phyloP scores from a whole-genome alignment of 2,888 invertebrate genomes.

The Hesperia comma region DNA sequence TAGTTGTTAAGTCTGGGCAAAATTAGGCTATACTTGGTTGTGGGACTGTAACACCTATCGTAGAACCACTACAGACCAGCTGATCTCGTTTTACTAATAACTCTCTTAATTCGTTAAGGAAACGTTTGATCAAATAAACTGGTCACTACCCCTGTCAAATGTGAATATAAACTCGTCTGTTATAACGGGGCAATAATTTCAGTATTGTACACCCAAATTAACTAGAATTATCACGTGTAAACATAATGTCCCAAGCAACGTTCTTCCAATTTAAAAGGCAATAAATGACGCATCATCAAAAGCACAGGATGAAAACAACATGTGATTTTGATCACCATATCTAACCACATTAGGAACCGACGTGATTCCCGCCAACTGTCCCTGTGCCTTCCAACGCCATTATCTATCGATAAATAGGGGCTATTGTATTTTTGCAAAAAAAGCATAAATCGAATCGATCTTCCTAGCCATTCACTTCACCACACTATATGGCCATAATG shows the following conservation, averaged over 20 bases:
- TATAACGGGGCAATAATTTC: background rate
- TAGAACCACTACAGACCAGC: background rate
- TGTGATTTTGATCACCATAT: constrained; percentile 81
- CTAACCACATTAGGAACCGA: constrained; percentile 76
- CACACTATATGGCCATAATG: constrained; percentile 62
- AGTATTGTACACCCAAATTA: background rate
- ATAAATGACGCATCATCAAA: constrained; percentile 28
- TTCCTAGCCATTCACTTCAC: constrained; percentile 71
- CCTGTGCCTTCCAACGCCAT: constrained; percentile 62
- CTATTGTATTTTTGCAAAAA: constrained; percentile 77
- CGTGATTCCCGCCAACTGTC: constrained; percentile 77
- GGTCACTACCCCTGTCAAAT: background rate
- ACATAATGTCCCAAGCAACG: background rate
- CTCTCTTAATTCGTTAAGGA: too few species aligned
- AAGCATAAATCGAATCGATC: constrained; percentile 82
- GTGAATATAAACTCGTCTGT: background rate
- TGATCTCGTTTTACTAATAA: background rate
- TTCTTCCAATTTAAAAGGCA: constrained; percentile 38
- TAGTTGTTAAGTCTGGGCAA: too few species aligned
- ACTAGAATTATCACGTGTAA: background rate
- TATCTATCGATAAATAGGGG: constrained; percentile 79
- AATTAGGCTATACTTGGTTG: too few species aligned
- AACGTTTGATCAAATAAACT: too few species aligned
- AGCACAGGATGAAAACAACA: constrained; percentile 59
- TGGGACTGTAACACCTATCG: too few species aligned